Conservation (phyloP, 2,888 invertebrate genomes). For the Ochropleura leucogaster region DNA sequence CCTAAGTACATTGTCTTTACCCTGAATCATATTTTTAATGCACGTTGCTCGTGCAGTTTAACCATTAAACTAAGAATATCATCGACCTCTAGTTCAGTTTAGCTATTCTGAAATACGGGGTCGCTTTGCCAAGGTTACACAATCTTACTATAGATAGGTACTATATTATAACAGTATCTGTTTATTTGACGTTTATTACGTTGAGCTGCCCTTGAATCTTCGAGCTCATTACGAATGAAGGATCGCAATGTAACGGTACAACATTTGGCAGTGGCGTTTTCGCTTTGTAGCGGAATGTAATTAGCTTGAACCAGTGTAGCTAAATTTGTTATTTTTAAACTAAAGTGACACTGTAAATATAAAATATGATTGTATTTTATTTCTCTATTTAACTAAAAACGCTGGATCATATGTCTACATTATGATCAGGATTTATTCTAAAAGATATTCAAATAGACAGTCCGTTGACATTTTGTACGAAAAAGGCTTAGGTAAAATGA, state of each 20-base stretch:
- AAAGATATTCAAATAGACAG: not conserved
- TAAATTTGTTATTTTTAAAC: not conserved
- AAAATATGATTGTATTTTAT: slow-evolving; percentile 2
- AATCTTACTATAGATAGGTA: slow-evolving; percentile 47
- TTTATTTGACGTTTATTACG: slow-evolving; percentile 54
- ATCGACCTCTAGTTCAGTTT: slow-evolving; percentile 57
- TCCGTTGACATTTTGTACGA: too few relatives aligned
- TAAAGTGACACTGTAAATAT: not conserved
- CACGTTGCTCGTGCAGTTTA: slow-evolving; percentile 43
- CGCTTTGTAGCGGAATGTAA: not conserved
- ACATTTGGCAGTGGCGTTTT: slow-evolving; percentile 25
- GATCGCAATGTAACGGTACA: slow-evolving; percentile 47
- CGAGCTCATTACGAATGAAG: slow-evolving; percentile 65
- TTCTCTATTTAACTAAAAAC: not conserved
- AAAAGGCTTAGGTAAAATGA: too few relatives aligned
- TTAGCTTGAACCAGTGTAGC: slow-evolving; percentile 12
- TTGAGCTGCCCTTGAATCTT: slow-evolving; percentile 71
- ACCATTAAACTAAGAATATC: slow-evolving; percentile 57
- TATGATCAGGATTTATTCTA: not conserved
- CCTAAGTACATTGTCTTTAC: not conserved
- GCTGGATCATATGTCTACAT: not conserved
- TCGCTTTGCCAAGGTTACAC: slow-evolving; percentile 68
- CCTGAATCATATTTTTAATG: not conserved
- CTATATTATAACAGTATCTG: slow-evolving; percentile 35
- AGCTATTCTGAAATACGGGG: slow-evolving; percentile 60